Percentiles rank a stretch among this genome's conserved stretches.
Conservation (phyloP, 92 coral and sea anemone genomes). For the Meandrina meandrites region DNA sequence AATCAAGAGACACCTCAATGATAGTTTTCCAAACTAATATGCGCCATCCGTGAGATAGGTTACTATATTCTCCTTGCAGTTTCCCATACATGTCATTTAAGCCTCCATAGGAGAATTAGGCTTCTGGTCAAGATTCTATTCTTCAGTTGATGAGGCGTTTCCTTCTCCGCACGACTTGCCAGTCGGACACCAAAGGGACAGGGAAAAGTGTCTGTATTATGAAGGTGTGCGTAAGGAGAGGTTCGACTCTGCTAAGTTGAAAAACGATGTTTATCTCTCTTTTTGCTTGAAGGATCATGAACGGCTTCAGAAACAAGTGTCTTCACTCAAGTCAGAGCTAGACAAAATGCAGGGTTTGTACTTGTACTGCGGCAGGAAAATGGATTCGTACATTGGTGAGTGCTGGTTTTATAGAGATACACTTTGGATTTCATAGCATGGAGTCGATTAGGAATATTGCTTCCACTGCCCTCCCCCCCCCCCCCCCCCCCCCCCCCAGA, state of each 20-base stretch:
- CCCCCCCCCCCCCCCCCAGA: not conserved
- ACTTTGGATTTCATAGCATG: not conserved
- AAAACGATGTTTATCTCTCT: not conserved
- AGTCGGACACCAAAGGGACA: no score
- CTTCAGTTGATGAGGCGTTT: no score
- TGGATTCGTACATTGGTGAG: conserved; percentile 98
- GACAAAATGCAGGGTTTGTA: conserved; percentile 91
- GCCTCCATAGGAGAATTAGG: no score
- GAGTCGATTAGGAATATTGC: not conserved
- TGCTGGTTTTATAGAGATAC: not conserved
- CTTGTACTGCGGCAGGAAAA: conserved; percentile 92
- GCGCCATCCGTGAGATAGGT: no score
- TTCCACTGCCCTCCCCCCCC: not conserved
- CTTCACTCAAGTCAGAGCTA: conserved; percentile 80
- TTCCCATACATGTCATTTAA: no score
- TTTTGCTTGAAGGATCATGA: conserved; percentile 81
- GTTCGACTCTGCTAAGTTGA: no score
- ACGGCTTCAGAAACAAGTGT: conserved; percentile 88
- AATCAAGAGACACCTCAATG: not conserved
- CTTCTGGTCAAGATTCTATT: no score
- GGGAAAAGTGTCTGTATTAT: no score
- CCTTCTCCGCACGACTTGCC: no score
- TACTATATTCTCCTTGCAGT: no score
- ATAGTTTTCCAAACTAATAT: no score
- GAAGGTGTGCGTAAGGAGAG: no score